Evolutionary conservation across 2,888 invertebrate species (phyloP).

Genomic region (Agrochola lota): DNA sequence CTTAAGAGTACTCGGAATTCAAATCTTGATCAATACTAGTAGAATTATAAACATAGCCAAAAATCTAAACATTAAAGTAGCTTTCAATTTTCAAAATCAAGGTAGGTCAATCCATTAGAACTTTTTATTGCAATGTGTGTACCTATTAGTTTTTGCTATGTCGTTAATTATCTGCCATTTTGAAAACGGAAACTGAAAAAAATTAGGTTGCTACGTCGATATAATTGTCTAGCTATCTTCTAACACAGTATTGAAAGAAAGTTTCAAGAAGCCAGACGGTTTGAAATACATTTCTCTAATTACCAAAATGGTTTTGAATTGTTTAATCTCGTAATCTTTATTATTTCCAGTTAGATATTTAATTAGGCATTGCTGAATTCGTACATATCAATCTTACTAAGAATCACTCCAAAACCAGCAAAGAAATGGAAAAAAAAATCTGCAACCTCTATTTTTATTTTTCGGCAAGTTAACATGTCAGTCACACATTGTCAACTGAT

Average conservation of each 20-base stretch:
- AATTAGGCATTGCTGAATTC: background rate
- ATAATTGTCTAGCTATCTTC: background rate
- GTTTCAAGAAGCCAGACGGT: background rate
- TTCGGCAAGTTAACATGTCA: conserved; percentile 18
- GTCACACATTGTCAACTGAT: conserved; percentile 51
- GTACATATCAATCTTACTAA: background rate
- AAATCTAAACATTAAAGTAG: background rate
- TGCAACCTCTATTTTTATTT: background rate
- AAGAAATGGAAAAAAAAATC: background rate
- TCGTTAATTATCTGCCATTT: background rate
- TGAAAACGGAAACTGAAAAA: conserved; percentile 3
- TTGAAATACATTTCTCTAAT: background rate
- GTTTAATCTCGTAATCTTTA: background rate
- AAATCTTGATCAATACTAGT: conserved; percentile 4
- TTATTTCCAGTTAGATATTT: background rate
- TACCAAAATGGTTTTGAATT: background rate
- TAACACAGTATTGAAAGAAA: conserved; percentile 2
- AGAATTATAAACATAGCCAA: conserved; percentile 4
- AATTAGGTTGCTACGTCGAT: background rate
- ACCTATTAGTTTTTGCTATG: background rate
- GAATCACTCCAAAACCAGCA: background rate
- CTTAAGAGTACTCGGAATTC: background rate
- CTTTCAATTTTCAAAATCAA: conserved; percentile 16
- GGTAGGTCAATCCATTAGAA: background rate
- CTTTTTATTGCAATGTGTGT: conserved; percentile 3